Evolutionary conservation across 2,797 vertebrate species (phyloP), one percentile per base, ranked within the genome.

Genomic region (Sciaenops ocellatus): DNA sequence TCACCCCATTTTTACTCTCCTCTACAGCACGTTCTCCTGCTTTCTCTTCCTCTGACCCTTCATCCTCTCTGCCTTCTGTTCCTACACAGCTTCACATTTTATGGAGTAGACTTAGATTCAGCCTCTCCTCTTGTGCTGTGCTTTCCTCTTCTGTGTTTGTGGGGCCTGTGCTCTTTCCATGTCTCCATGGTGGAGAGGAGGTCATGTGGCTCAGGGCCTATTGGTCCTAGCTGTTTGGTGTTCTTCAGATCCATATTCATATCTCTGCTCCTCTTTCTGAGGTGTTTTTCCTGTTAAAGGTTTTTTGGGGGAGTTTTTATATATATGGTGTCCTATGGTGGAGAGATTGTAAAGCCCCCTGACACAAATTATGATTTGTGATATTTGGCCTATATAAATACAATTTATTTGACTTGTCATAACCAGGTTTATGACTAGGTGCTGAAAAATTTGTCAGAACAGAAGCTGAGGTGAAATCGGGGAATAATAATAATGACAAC

Each of bases 1-100:
- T 86, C 80, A 70, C 69, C 76, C 54, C 59, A 42, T 78, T 38
- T 79, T 70, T 47, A 61, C 68, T 63, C 71, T 73, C 63, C 63
- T 62, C 76, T 62, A 46, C 47, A 69, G 62, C 63, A 74, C 69
- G 78, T 74, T 75, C 18, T 64, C 59, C 47, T 46, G 68, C 74
- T 73, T 44, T 28, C 70, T 76, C 67, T 59, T 72, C 76, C 54
- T 46, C 73, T 71, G 77, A 83, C 67, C 61, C 63, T 48, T 67
- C 72, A 72, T 82, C 61, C 42, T 65, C 70, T 82, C 41, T 57
- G 10, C 28, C 38, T 13, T 41, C 63, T 54, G 20, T 59, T 61
- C 54, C 47, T 69, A 48, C 5, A 41, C 67, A 68, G 50, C 66
- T 67, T 63, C 20, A 54, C 38, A 48, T 66, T 72, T 83, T 52